A percentile compares a stretch with the other conserved stretches of the same genome.
Evolutionary conservation across 2,797 vertebrate species (phyloP).

Genomic region (Smutsia temminckii): DNA sequence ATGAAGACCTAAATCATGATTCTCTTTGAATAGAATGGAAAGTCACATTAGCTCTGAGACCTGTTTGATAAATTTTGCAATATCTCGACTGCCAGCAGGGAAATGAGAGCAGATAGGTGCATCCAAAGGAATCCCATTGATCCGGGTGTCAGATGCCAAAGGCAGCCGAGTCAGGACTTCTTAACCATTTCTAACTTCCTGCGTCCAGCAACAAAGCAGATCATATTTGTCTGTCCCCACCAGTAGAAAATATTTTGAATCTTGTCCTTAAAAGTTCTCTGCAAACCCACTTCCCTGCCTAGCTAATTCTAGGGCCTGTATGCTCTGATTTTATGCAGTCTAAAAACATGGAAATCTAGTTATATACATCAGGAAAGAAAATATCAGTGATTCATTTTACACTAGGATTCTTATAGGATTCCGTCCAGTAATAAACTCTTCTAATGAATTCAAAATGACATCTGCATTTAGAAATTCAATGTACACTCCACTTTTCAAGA

Average conservation of each 20-base stretch:
- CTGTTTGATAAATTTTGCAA: constrained; percentile 38
- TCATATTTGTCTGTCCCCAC: neutral
- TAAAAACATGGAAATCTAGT: neutral
- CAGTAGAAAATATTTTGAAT: neutral
- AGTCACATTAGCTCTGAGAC: constrained; percentile 32
- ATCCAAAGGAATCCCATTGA: constrained; percentile 20
- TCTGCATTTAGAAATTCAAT: constrained; percentile 27
- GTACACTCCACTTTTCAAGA: neutral
- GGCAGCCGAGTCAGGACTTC: neutral
- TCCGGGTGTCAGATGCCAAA: neutral
- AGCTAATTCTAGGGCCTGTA: neutral
- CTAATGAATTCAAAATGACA: neutral
- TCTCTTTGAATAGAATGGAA: constrained; percentile 40
- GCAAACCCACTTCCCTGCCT: neutral
- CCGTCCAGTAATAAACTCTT: neutral
- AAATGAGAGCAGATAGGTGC: neutral
- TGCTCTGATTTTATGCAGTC: neutral
- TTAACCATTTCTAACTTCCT: neutral
- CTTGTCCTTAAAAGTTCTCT: neutral
- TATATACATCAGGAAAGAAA: neutral
- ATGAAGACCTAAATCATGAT: constrained; percentile 59
- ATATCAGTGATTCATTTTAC: neutral
- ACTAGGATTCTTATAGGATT: neutral
- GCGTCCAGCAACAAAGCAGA: neutral
- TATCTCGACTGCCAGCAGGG: constrained; percentile 9